A percentile compares a stretch with the other conserved stretches of the same genome.
Conservation (phyloP, 2,113 vertebrate genomes). For the Psophia crepitans region DNA sequence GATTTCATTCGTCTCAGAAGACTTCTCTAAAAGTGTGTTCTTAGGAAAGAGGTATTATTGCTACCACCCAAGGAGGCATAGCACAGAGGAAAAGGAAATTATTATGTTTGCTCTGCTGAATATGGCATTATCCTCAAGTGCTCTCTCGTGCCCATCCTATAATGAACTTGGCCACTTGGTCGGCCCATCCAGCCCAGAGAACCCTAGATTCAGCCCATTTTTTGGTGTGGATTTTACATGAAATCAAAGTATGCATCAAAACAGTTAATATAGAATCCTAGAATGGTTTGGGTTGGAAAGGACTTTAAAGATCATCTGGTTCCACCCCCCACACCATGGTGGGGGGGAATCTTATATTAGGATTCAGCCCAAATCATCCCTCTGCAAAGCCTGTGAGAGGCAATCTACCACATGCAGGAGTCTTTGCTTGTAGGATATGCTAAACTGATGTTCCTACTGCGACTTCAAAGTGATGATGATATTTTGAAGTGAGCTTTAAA, state of each 20-base stretch:
- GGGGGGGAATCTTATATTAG: background rate
- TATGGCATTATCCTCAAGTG: background rate
- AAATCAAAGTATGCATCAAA: background rate
- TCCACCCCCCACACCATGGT: too few species aligned
- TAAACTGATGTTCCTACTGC: conserved; percentile 46
- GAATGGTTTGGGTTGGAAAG: too few species aligned
- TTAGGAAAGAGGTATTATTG: background rate
- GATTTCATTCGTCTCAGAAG: background rate
- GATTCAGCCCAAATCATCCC: conserved; percentile 29
- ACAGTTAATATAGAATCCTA: background rate
- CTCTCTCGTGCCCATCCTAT: accelerated
- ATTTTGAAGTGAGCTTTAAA: conserved; percentile 51
- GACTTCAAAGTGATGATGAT: conserved; percentile 21
- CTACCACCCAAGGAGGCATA: background rate
- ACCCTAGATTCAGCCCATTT: background rate
- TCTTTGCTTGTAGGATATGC: conserved; percentile 38
- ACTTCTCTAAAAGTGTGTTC: background rate
- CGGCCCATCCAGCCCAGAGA: background rate
- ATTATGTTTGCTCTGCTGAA: background rate
- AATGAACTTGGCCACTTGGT: accelerated
- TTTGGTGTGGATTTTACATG: accelerated
- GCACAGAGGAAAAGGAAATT: background rate
- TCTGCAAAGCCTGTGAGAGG: conserved; percentile 29
- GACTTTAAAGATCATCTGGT: too few species aligned
- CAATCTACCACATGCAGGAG: conserved; percentile 60